phyloP scores from a whole-genome alignment of 2,113 vertebrate species.

The Forbesichthys agassizii region DNA sequence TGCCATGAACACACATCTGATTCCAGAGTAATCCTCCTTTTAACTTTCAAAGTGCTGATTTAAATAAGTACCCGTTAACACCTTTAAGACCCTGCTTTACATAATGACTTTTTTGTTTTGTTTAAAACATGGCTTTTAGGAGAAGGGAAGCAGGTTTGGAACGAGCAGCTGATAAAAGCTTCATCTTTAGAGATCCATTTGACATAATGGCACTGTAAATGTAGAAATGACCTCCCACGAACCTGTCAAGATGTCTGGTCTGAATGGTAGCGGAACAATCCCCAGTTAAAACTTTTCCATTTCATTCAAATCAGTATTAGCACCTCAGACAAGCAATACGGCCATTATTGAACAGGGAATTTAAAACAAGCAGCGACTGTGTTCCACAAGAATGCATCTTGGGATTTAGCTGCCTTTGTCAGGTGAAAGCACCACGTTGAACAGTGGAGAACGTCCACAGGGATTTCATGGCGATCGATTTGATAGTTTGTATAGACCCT shows the following conservation, averaged over 20 bases:
- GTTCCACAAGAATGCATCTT: too few relatives aligned
- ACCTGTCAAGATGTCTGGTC: slow-evolving; percentile 54
- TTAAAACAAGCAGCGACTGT: neutral
- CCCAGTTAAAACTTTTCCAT: slow-evolving; percentile 60
- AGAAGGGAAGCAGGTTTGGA: slow-evolving; percentile 14
- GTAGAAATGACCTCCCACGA: slow-evolving; percentile 56
- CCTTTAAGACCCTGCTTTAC: slow-evolving; percentile 46
- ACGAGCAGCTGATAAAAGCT: slow-evolving; percentile 61
- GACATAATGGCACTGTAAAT: slow-evolving; percentile 51
- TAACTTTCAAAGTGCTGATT: slow-evolving; percentile 41
- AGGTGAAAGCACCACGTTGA: too few relatives aligned
- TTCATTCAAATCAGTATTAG: slow-evolving; percentile 41
- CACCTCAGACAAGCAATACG: slow-evolving; percentile 15
- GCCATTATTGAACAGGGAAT: slow-evolving; percentile 7
- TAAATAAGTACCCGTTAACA: slow-evolving; percentile 56
- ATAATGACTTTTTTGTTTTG: slow-evolving; percentile 52
- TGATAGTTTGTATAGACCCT: too few relatives aligned
- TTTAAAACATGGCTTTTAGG: slow-evolving; percentile 20
- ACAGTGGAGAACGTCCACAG: too few relatives aligned
- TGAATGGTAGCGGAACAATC: slow-evolving; percentile 44
- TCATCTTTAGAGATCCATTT: slow-evolving; percentile 60
- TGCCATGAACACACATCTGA: slow-evolving; percentile 30
- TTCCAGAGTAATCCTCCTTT: slow-evolving; percentile 50
- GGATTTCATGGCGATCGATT: too few relatives aligned
- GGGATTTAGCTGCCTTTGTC: too few relatives aligned